These are phyloP conservation scores for Lasioglossum villosulum DNA, from an alignment of 2,888 invertebrate genomes.

Conservation along the genomic window DNA sequence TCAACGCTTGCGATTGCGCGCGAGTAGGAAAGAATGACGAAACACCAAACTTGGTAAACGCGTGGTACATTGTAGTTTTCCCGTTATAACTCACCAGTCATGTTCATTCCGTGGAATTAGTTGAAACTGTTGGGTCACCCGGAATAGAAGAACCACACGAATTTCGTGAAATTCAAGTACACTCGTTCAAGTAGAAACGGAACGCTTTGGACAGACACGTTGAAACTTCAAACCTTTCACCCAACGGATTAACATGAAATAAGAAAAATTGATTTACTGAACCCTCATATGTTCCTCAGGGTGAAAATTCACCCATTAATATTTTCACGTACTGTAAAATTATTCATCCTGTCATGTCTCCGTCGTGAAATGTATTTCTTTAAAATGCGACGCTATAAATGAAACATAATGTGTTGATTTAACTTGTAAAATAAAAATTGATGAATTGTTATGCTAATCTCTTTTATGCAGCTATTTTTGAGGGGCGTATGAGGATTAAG, in stretches of 20 bases:
- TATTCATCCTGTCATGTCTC: too few species aligned
- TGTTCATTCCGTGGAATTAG: conserved; percentile 26
- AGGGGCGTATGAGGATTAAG: too few species aligned
- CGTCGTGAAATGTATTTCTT: too few species aligned
- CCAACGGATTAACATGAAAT: neutral
- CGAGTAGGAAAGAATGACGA: neutral
- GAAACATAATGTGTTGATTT: too few species aligned
- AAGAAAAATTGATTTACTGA: neutral
- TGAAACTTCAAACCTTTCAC: neutral
- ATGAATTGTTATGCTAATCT: too few species aligned
- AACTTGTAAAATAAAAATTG: too few species aligned
- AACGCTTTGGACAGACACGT: neutral
- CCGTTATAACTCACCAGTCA: conserved; percentile 55
- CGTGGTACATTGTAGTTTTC: conserved; percentile 8
- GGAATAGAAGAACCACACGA: neutral
- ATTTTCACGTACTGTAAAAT: too few species aligned
- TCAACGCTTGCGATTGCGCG: neutral
- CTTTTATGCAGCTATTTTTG: too few species aligned
- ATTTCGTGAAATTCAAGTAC: neutral
- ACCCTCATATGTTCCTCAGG: too few species aligned
- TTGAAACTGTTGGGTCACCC: neutral
- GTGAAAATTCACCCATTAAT: too few species aligned
- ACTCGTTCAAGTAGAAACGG: neutral
- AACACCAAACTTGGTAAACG: conserved; percentile 6
- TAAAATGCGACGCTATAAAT: too few species aligned